Evolutionary conservation across 2,888 invertebrate species (phyloP).

Genomic region (Trichacis sp.): DNA sequence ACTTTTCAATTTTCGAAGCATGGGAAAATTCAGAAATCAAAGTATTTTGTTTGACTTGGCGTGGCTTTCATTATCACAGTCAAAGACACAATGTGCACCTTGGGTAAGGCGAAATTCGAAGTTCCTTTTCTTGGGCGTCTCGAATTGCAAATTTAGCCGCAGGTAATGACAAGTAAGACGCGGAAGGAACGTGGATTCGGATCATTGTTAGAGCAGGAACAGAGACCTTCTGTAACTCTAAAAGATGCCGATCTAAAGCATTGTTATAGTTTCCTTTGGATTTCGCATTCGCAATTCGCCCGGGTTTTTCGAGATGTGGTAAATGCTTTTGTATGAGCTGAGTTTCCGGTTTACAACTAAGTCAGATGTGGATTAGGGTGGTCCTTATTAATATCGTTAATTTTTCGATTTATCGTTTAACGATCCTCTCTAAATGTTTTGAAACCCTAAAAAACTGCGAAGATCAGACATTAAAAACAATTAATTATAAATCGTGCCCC

Average conservation of each 20-base stretch:
- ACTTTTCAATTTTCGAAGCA: too few relatives aligned
- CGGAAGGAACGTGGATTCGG: conserved; percentile 10
- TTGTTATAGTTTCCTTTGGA: conserved; percentile 16
- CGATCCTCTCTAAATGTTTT: too few relatives aligned
- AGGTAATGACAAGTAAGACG: conserved; percentile 48
- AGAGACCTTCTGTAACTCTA: conserved; percentile 11
- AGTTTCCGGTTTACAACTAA: too few relatives aligned
- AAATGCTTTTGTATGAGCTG: too few relatives aligned
- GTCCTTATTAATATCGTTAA: too few relatives aligned
- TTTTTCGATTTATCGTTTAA: too few relatives aligned
- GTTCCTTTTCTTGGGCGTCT: conserved; percentile 46
- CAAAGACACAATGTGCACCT: conserved; percentile 33
- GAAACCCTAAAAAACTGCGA: too few relatives aligned
- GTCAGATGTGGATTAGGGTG: too few relatives aligned
- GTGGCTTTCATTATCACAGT: conserved; percentile 42
- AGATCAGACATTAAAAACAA: too few relatives aligned
- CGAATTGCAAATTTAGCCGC: conserved; percentile 61
- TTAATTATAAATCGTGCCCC: too few relatives aligned
- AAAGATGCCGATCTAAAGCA: conserved; percentile 17
- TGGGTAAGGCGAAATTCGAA: conserved; percentile 20
- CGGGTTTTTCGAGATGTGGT: not conserved
- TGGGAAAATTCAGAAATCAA: too few relatives aligned
- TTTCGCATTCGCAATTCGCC: not conserved
- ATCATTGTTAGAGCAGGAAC: conserved; percentile 15
- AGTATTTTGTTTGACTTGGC: conserved; percentile 17